These are phyloP conservation scores for Heliopora coerulea DNA, from an alignment of 92 coral and sea anemone genomes.

Conservation along the genomic window DNA sequence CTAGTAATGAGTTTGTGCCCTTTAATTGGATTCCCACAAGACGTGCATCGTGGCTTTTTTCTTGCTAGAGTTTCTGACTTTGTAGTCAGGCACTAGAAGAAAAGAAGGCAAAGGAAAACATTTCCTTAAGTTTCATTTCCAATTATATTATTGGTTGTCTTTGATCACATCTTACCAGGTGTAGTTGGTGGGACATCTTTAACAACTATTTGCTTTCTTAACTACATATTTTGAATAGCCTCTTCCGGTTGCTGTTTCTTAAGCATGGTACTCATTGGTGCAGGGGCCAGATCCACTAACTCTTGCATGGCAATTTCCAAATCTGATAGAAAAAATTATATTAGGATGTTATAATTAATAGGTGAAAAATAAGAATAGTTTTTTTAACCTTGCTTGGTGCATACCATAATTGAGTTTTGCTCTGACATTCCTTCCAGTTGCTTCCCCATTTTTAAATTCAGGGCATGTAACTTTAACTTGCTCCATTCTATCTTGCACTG, in stretches of 20 bases:
- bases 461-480: conserved; percentile 2
- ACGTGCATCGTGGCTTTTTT: conserved; percentile 7
- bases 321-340: too few species aligned
- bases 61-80: not conserved
- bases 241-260: conserved; percentile 24
- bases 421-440: conserved; percentile 8
- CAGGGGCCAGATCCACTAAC: conserved; percentile 16
- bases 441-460: conserved; percentile 35
- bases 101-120: too few species aligned
- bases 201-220: conserved; percentile 33
- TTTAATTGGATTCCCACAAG: conserved; percentile 24
- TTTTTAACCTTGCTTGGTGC: conserved; percentile 13
- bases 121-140: too few species aligned
- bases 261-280: conserved; percentile 48
- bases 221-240: conserved; percentile 15
- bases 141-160: too few species aligned
- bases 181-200: conserved; percentile 44
- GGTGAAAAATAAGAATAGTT: conserved; percentile 27
- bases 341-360: conserved; percentile 17
- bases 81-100: too few species aligned
- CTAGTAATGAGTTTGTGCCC: conserved; percentile 29
- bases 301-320: conserved; percentile 30
- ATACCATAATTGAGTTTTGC: conserved; percentile 30
- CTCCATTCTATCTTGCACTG: conserved; percentile 9
- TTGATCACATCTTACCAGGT: conserved; percentile 1